phyloP scores from a whole-genome alignment of 2,113 vertebrate genomes.

The Cololabis saira region DNA sequence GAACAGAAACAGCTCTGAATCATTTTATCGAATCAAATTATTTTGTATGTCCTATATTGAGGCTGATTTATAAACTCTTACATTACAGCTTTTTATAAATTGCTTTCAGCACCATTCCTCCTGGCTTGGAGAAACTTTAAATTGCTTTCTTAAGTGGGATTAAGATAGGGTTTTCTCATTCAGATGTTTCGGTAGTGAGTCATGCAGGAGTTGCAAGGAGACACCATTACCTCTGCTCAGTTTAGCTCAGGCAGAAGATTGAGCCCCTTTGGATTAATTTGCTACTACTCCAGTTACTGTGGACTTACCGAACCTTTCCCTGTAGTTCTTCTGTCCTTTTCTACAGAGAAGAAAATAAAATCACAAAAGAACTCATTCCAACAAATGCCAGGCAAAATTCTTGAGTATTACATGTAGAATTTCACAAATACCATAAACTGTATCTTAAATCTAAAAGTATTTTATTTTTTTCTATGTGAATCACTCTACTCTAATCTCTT shows the following conservation, averaged over 20 bases:
- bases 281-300: slow-evolving; percentile 41
- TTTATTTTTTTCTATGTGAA: no score
- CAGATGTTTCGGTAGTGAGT: slow-evolving; percentile 55
- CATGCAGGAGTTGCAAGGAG: slow-evolving; percentile 47
- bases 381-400: slow-evolving; percentile 9
- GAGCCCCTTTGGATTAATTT: slow-evolving; percentile 50
- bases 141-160: slow-evolving; percentile 67
- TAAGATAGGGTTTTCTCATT: slow-evolving; percentile 64
- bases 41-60: slow-evolving; percentile 28
- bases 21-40: slow-evolving; percentile 19
- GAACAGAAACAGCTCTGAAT: slow-evolving; percentile 17
- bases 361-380: slow-evolving; percentile 25
- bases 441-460: no score
- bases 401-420: background rate
- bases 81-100: slow-evolving; percentile 31
- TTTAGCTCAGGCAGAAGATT: slow-evolving; percentile 48
- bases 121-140: slow-evolving; percentile 35
- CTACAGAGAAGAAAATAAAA: slow-evolving; percentile 10
- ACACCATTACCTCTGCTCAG: slow-evolving; percentile 63
- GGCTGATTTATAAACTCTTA: slow-evolving; percentile 25
- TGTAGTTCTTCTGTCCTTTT: slow-evolving; percentile 16
- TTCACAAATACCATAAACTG: no score
- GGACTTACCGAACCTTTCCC: slow-evolving; percentile 38
- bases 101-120: slow-evolving; percentile 26
- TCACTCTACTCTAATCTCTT: no score